These are phyloP conservation scores for Gandaritis pyraliata DNA, from an alignment of 2,888 invertebrate species.

Conservation along the genomic window DNA sequence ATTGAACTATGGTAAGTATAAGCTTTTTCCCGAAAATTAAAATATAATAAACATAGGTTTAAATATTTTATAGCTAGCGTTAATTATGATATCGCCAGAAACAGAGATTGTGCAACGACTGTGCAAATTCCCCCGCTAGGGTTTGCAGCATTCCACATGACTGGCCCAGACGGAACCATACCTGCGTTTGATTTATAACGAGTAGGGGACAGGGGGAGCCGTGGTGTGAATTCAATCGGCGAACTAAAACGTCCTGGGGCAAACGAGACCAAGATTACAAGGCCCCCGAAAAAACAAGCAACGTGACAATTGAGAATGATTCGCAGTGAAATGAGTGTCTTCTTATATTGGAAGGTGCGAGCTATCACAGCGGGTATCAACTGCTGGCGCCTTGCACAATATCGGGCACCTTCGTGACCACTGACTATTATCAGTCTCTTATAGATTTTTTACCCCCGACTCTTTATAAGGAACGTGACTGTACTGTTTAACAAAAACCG, in stretches of 20 bases:
- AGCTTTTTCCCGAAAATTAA: constrained; percentile 2
- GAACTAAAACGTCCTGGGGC: constrained; percentile 64
- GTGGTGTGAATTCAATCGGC: constrained; percentile 77
- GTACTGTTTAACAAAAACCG: constrained; percentile 65
- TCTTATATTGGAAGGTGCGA: constrained; percentile 59
- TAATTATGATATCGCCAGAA: constrained; percentile 55
- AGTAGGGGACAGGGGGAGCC: constrained; percentile 73
- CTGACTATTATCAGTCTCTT: constrained; percentile 74
- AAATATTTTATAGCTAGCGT: constrained; percentile 38
- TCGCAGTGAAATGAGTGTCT: constrained; percentile 43
- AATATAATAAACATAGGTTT: constrained; percentile 1
- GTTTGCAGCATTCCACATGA: constrained; percentile 66
- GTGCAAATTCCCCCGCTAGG: constrained; percentile 60
- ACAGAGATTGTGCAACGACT: constrained; percentile 47
- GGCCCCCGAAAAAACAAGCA: constrained; percentile 50
- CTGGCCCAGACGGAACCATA: constrained; percentile 74
- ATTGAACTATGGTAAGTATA: constrained; percentile 10
- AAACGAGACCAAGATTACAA: constrained; percentile 52
- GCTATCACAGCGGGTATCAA: constrained; percentile 74
- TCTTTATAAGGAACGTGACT: constrained; percentile 71
- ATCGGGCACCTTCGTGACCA: constrained; percentile 74
- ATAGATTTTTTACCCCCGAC: constrained; percentile 68
- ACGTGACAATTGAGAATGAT: constrained; percentile 37
- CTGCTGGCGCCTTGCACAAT: constrained; percentile 74
- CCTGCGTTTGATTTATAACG: constrained; percentile 83